Evolutionary conservation across 2,113 vertebrate genomes (phyloP).

Genomic region (Epinephelus moara): DNA sequence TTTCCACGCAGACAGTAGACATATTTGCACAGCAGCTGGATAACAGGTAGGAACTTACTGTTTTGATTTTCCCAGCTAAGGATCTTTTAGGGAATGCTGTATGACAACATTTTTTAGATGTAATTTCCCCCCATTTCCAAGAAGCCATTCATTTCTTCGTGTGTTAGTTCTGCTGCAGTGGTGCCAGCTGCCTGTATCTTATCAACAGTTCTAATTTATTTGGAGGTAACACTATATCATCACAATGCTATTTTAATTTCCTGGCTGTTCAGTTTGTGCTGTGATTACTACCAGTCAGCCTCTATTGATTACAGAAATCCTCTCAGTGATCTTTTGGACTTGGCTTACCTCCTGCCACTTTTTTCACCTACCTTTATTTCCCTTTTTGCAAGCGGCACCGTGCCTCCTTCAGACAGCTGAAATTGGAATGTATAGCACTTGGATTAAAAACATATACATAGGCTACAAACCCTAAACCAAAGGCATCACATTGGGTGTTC

Average conservation of each 20-base stretch:
- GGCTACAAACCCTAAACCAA: not conserved
- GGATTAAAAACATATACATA: not conserved
- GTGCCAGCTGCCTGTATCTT: not conserved
- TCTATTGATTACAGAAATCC: not conserved
- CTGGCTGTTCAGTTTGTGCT: not conserved
- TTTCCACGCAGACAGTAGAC: too few relatives aligned
- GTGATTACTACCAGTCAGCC: not conserved
- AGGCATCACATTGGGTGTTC: not conserved
- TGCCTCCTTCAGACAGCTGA: not conserved
- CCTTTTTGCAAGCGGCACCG: rapidly evolving
- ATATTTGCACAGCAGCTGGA: not conserved
- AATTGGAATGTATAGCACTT: conserved; percentile 11
- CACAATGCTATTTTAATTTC: not conserved
- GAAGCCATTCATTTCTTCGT: not conserved
- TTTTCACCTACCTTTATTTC: not conserved
- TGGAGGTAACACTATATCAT: not conserved
- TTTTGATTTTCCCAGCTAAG: not conserved
- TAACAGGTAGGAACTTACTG: not conserved
- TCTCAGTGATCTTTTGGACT: not conserved
- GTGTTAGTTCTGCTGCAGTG: not conserved
- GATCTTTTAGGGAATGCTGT: not conserved
- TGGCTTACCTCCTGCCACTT: not conserved
- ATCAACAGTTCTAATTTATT: not conserved
- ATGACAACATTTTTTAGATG: not conserved
- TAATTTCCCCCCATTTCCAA: not conserved